A percentile compares a stretch with the other conserved stretches of the same genome.
Evolutionary conservation across 2,113 vertebrate species (phyloP).

Genomic region (Noctilio leporinus): DNA sequence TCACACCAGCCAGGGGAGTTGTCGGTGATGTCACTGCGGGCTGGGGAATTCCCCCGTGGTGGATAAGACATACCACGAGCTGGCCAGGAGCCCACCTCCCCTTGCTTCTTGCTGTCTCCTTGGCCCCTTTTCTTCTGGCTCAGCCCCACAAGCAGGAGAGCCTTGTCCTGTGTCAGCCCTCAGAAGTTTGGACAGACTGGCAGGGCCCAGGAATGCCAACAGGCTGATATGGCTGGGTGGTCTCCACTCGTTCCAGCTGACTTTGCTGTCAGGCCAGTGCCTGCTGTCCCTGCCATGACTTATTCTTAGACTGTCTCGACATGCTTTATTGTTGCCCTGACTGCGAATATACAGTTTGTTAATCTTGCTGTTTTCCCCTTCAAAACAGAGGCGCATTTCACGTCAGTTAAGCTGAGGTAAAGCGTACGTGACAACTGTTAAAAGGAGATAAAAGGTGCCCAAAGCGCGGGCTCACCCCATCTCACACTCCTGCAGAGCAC

Average conservation of each 20-base stretch:
- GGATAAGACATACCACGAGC: rapidly evolving
- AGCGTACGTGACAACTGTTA: not conserved
- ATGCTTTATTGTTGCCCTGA: not conserved
- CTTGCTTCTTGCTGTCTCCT: not conserved
- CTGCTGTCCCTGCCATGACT: not conserved
- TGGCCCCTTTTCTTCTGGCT: not conserved
- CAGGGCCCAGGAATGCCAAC: not conserved
- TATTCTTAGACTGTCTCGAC: not conserved
- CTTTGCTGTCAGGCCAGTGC: not conserved
- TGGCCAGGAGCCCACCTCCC: not conserved
- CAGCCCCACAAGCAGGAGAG: not conserved
- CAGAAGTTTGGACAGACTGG: not conserved
- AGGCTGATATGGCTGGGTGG: rapidly evolving
- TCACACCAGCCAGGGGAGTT: not conserved
- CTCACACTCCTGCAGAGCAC: rapidly evolving
- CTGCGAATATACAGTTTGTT: not conserved
- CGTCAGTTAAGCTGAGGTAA: not conserved
- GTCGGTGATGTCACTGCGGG: not conserved
- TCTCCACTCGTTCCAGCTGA: not conserved
- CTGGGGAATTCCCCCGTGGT: not conserved
- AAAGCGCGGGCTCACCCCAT: not conserved
- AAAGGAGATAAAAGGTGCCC: not conserved
- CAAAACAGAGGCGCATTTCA: not conserved
- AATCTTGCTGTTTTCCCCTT: not conserved
- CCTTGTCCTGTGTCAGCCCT: not conserved